Base-by-base conservation (phyloP, 2,797 vertebrate species). In the Manis pentadactyla region DNA sequence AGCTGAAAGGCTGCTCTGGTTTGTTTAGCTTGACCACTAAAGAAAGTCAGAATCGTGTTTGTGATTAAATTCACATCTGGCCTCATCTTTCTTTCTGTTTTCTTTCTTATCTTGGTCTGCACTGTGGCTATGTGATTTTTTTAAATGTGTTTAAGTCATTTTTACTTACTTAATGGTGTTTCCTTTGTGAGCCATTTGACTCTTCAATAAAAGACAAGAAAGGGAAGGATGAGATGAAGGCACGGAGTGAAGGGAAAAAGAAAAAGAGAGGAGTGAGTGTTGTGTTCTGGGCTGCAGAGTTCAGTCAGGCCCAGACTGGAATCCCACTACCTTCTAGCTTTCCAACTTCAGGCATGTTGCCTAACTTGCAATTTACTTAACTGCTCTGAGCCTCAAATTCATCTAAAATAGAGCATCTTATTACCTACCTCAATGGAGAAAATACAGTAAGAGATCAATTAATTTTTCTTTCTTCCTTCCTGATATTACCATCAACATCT, bases 101-200 rank as follows among this genome's bases (percentile, higher is more conserved):
- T 69, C 63, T 55, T 88, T 64, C 75, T 92, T 87, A 37, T 4
- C 23, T 84, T 68, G 8, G 12, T 89, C 78, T 91, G 91, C 19
- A 39, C 57, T 84, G 69, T 79, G 31, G 27, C 31, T 66, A 34
- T 55, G 4, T 79, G 55, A 27, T 51, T 27, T 64, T 92, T 79
- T 49, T 75, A 53, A 84, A 75, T 5, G 27, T 17, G 19, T 51
- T 84, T 46, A 68, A 51, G 19, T 86, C 11, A 85, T 68, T 87
- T 91, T 87, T 86, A 34, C 21, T 92, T 51, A 57, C 27, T 68
- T 77, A 82, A 31, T 42, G 69, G 21, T 68, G 53, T 89, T 71
- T 78, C 31, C 21, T 94, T 93, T 66, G 2, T 86, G 42, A 91
- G 55, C n/a, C 23, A 88, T 79, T 94, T 90, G 51, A 82, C 10